Conservation (phyloP, 2,888 invertebrate species). For the Cybosia mesomella region DNA sequence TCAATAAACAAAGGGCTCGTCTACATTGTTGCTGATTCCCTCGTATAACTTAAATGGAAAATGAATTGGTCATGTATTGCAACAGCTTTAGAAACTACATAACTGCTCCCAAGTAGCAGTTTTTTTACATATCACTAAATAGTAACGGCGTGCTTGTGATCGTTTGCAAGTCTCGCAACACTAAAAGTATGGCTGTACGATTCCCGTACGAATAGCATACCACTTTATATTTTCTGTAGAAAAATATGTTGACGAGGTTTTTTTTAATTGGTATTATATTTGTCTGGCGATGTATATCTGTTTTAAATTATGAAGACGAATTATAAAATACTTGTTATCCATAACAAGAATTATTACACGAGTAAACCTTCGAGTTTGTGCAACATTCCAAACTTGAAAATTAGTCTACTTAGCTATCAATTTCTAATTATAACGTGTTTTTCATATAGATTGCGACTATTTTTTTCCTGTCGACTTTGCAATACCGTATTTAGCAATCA, state of each 20-base stretch:
- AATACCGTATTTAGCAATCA: too few species aligned
- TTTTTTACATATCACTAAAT: background rate
- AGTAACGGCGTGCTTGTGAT: background rate
- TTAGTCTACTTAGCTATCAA: background rate
- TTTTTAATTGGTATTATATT: background rate
- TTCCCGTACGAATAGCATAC: background rate
- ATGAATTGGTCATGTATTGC: background rate
- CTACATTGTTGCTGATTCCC: background rate
- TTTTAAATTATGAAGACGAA: too few species aligned
- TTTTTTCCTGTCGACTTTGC: background rate
- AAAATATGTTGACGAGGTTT: background rate
- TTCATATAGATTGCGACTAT: background rate
- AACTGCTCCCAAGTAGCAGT: background rate
- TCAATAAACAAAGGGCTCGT: conserved; percentile 55
- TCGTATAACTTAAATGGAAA: background rate
- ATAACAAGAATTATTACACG: background rate
- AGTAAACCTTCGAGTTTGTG: background rate
- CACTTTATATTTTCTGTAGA: background rate
- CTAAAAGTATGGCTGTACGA: background rate
- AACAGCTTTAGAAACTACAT: background rate
- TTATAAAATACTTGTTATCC: too few species aligned
- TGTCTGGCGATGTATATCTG: background rate
- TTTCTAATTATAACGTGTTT: background rate
- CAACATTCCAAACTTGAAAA: background rate
- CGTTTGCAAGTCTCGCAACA: background rate